These are phyloP conservation scores for Girardia tigrina DNA, from an alignment of 2,888 invertebrate species.

Conservation along the genomic window DNA sequence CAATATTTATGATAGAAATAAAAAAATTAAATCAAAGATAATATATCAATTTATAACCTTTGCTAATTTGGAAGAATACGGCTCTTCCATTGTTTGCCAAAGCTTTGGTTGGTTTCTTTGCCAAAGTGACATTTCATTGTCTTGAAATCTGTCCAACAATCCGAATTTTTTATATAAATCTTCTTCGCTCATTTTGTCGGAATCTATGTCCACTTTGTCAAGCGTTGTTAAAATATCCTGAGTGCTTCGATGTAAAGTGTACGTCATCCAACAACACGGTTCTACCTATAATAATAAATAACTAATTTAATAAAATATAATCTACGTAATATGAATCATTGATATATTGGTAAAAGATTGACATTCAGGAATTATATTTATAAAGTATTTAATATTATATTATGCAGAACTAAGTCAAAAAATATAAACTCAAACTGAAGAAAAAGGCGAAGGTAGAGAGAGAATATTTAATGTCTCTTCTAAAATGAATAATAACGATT, in stretches of 20 bases:
- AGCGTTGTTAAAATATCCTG: conserved; percentile 94
- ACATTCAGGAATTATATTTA: no score
- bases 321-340: neutral
- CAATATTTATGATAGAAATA: no score
- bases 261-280: conserved; percentile 99
- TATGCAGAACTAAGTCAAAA: no score
- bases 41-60: no score
- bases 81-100: conserved; percentile 97
- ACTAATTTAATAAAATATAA: neutral
- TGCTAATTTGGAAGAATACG: conserved; percentile 88
- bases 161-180: conserved; percentile 90
- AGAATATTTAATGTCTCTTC: no score
- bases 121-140: conserved; percentile 58
- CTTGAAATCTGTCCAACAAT: conserved; percentile 52
- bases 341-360: no score
- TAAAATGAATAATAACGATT: no score
- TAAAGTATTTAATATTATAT: no score
- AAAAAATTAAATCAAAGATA: no score
- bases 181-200: conserved; percentile 85
- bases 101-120: conserved; percentile 88
- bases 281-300: conserved; percentile 58
- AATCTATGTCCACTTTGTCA: conserved; percentile 88
- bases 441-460: no score
- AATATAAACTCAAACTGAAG: no score
- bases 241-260: conserved; percentile 73